Conservation (phyloP, 2,113 vertebrate genomes). For the Tyto alba region DNA sequence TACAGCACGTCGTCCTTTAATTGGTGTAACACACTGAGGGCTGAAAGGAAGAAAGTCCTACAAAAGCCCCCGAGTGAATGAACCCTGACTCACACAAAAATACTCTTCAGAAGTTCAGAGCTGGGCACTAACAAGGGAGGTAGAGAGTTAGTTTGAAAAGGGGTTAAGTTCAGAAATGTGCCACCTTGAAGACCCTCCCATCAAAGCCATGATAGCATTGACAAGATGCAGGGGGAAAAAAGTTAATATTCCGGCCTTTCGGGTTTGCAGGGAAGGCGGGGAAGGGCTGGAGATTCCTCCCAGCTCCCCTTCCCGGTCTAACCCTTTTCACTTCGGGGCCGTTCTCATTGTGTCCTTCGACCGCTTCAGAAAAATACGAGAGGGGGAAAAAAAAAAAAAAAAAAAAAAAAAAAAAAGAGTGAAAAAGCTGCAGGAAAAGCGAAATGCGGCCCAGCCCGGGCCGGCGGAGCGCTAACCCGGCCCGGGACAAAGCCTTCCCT, state of each 20-base stretch:
- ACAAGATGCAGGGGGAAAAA: constrained; percentile 74
- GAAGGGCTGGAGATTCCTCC: constrained; percentile 15
- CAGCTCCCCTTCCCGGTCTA: neutral
- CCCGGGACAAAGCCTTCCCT: neutral
- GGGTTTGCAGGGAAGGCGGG: constrained; percentile 18
- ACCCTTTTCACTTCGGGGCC: neutral
- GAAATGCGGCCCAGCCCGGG: neutral
- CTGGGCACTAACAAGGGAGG: constrained; percentile 87
- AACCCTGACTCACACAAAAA: constrained; percentile 88
- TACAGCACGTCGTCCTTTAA: constrained; percentile 98
- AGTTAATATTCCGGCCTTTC: constrained; percentile 68
- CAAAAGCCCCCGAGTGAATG: constrained; percentile 84
- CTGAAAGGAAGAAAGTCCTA: constrained; percentile 87
- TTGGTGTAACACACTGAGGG: constrained; percentile 92
- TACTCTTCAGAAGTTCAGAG: constrained; percentile 90
- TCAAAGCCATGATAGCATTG: constrained; percentile 84
- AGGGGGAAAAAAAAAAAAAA: too few species aligned
- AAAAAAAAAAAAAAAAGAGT: neutral
- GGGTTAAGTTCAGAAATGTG: constrained; percentile 85
- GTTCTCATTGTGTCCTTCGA: neutral
- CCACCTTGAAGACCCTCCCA: constrained; percentile 84
- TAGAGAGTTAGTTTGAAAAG: constrained; percentile 81
- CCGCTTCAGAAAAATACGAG: neutral
- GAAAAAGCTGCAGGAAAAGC: neutral
- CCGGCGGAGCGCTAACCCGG: neutral